Evolutionary conservation across 2,888 invertebrate species (phyloP), one percentile per base, ranked within the genome.

Genomic region (Leptura quadrifasciata): DNA sequence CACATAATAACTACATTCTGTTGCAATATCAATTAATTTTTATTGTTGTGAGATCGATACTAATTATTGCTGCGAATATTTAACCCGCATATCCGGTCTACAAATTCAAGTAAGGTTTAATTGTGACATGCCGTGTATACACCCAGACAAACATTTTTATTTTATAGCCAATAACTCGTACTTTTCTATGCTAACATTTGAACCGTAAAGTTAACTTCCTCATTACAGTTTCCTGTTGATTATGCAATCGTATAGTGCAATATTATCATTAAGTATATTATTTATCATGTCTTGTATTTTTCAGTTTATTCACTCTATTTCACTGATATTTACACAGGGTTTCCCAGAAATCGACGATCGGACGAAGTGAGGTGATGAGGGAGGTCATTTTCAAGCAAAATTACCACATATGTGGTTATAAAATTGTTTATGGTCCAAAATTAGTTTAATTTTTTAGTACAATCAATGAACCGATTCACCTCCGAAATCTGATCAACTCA

Each of bases 121-220:
- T 55, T 47, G 21, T 21, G n/a, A 67, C 47, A 52, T 20, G 17
- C 55, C 54, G 27, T 8, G 27, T 58, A 24, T 58, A 31, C 57
- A 54, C 35, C 35, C 58, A 58, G 31, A 20, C 27, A 58, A 20
- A n/a, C 17, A 24, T 63, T 17, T 24, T 21, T 60, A 24, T 60
- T 54, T 24, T 20, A 54, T 15, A 55, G 55, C 18, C 55, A 67
- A 27, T 55, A 31, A 60, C 20, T 39, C 21, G 20, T 31, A 31
- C 24, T 61, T 61, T 63, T 61, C 61, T 27, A 15, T 21, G 27
- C 27, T 54, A 61, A 21, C 35, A 39, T 61, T 61, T 18, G 24
- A 24, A 60, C 71, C 71, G 71, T 71, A 71, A 61, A 61, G 61
- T 61, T 54, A 39, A 52, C 61, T 71, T 71, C 71, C 71, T 71